A percentile compares a stretch with the other conserved stretches of the same genome.
Evolutionary conservation across 2,888 invertebrate genomes (phyloP).

Genomic region (Diploptera punctata): DNA sequence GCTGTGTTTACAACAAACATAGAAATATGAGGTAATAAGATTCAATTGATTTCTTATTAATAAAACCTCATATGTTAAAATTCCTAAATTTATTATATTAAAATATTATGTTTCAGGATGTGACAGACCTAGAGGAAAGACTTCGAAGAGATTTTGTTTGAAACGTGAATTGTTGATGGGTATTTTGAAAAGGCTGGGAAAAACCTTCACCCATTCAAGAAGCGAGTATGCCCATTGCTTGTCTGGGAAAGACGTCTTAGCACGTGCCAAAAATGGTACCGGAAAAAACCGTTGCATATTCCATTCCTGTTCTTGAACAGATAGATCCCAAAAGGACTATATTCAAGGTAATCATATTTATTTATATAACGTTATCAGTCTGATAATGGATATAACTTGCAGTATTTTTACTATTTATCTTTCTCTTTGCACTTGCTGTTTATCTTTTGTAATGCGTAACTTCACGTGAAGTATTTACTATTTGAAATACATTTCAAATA

Average conservation of each 20-base stretch:
- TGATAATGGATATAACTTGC: too few relatives aligned
- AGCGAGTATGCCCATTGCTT: conserved; percentile 99
- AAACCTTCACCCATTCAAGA: conserved; percentile 99
- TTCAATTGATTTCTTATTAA: too few relatives aligned
- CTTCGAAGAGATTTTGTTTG: conserved; percentile 98
- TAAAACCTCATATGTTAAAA: too few relatives aligned
- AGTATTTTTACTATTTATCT: too few relatives aligned
- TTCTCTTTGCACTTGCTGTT: background rate
- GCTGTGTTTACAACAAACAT: too few relatives aligned
- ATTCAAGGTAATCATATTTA: conserved; percentile 72
- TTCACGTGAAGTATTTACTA: background rate
- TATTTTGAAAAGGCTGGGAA: conserved; percentile 99
- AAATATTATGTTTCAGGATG: conserved; percentile 84
- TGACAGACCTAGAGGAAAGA: conserved; percentile 99
- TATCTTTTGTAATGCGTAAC: background rate
- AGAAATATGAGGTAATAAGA: too few relatives aligned
- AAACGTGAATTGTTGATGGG: conserved; percentile 98
- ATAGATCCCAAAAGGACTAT: conserved; percentile 85
- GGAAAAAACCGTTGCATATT: conserved; percentile 99
- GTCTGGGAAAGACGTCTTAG: conserved; percentile 96
- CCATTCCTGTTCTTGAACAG: conserved; percentile 98
- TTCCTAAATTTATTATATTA: too few relatives aligned
- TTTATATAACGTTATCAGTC: background rate
- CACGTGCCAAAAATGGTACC: conserved; percentile 99
- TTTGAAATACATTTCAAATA: too few relatives aligned